Conservation (phyloP, 2,113 vertebrate genomes). For the Neotragus moschatus region DNA sequence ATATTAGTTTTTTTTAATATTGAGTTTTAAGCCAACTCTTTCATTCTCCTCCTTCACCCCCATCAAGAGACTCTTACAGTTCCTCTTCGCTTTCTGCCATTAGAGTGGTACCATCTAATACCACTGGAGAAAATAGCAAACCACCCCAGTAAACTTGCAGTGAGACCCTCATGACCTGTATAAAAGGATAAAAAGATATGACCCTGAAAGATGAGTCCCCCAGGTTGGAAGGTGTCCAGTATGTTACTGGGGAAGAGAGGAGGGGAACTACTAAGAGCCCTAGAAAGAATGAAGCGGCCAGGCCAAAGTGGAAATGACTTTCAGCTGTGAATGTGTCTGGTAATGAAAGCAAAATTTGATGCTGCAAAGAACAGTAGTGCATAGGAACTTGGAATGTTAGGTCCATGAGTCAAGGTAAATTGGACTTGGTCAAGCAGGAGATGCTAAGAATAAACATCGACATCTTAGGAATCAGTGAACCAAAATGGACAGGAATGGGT, state of each 20-base stretch:
- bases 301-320: background rate
- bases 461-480: background rate
- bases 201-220: background rate
- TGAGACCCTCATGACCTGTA: background rate
- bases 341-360: background rate
- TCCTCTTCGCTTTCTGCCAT: background rate
- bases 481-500: background rate
- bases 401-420: background rate
- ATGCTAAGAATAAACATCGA: background rate
- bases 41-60: background rate
- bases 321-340: background rate
- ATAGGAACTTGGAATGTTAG: background rate
- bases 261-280: background rate
- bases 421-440: background rate
- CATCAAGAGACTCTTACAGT: background rate
- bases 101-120: background rate
- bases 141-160: background rate
- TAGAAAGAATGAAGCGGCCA: background rate
- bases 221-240: background rate
- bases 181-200: background rate
- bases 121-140: background rate
- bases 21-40: background rate
- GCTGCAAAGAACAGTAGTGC: background rate
- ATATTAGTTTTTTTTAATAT: background rate
- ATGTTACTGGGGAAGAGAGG: background rate